These are phyloP conservation scores for Lingula anatina DNA, from an alignment of 2,888 invertebrate genomes.

Conservation along the genomic window DNA sequence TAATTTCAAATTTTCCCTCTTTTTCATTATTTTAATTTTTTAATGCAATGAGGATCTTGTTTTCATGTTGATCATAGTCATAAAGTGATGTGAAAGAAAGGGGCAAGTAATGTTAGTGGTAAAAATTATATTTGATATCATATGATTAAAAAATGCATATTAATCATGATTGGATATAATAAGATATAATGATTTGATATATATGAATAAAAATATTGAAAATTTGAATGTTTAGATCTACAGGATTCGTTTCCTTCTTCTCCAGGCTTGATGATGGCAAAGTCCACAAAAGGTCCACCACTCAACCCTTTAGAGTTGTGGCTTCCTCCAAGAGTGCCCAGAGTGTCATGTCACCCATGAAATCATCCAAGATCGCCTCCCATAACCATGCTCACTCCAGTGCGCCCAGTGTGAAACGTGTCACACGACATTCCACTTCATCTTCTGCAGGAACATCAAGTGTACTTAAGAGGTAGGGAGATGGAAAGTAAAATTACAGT, in stretches of 20 bases:
- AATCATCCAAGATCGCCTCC: conserved; percentile 37
- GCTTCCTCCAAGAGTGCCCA: conserved; percentile 40
- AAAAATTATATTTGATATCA: not conserved
- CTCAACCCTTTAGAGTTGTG: conserved; percentile 29
- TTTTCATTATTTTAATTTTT: conserved; percentile 3
- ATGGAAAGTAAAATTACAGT: too few relatives aligned
- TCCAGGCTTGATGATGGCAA: conserved; percentile 36
- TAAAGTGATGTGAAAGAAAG: too few relatives aligned
- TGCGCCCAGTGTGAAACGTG: conserved; percentile 26
- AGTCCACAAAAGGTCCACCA: conserved; percentile 38
- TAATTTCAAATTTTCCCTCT: too few relatives aligned
- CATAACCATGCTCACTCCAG: conserved; percentile 23
- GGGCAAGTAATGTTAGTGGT: not conserved
- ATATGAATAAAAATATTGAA: too few relatives aligned
- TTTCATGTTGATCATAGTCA: too few relatives aligned
- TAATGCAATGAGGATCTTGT: conserved; percentile 23
- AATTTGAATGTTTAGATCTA: too few relatives aligned
- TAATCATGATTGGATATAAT: too few relatives aligned
- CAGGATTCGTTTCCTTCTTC: conserved; percentile 12
- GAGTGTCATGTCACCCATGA: conserved; percentile 36
- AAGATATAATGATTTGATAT: too few relatives aligned
- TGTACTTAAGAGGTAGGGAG: conserved; percentile 39
- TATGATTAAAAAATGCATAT: not conserved
- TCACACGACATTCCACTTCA: conserved; percentile 29
- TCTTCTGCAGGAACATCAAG: conserved; percentile 20